A percentile compares a stretch with the other conserved stretches of the same genome.
Evolutionary conservation across 64 coral and sea anemone species (phyloP).

Genomic region (Montipora sp.): DNA sequence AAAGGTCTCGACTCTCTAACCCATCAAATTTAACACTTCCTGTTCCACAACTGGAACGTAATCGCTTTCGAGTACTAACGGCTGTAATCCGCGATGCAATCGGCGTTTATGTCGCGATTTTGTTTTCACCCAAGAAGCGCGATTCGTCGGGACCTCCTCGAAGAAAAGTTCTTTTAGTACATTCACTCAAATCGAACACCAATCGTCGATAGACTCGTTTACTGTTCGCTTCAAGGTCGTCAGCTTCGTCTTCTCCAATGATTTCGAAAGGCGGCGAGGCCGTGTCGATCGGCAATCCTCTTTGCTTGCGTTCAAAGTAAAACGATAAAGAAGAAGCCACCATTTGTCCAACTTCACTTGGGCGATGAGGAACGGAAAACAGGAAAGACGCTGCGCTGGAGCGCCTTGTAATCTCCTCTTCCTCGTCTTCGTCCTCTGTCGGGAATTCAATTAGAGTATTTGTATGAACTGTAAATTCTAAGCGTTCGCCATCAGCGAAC

Average conservation of each 20-base stretch:
- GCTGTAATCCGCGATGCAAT: conserved; percentile 77
- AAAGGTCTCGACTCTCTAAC: conserved; percentile 74
- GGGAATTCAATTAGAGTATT: conserved; percentile 58
- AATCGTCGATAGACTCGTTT: conserved; percentile 86
- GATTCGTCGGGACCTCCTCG: conserved; percentile 64
- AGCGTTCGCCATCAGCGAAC: conserved; percentile 31
- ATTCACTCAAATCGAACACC: conserved; percentile 88
- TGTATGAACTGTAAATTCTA: conserved; percentile 67
- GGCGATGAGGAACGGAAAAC: conserved; percentile 83
- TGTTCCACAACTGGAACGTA: conserved; percentile 78
- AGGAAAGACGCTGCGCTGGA: conserved; percentile 77
- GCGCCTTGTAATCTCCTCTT: conserved; percentile 44
- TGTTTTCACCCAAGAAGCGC: conserved; percentile 87
- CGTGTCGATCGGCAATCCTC: conserved; percentile 56
- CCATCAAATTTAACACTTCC: conserved; percentile 92
- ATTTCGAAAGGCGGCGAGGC: conserved; percentile 68
- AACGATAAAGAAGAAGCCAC: conserved; percentile 64
- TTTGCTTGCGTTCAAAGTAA: conserved; percentile 67
- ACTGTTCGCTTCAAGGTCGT: conserved; percentile 70
- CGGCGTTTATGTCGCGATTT: conserved; percentile 80
- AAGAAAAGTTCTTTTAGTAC: conserved; percentile 80
- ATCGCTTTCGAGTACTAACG: conserved; percentile 72
- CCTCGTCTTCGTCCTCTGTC: conserved; percentile 75
- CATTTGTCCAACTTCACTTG: conserved; percentile 64
- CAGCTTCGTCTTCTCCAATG: conserved; percentile 21